A percentile compares a stretch with the other conserved stretches of the same genome.
Evolutionary conservation across 1,140 invertebrate species (phyloP).

Genomic region (Aethina tumida): DNA sequence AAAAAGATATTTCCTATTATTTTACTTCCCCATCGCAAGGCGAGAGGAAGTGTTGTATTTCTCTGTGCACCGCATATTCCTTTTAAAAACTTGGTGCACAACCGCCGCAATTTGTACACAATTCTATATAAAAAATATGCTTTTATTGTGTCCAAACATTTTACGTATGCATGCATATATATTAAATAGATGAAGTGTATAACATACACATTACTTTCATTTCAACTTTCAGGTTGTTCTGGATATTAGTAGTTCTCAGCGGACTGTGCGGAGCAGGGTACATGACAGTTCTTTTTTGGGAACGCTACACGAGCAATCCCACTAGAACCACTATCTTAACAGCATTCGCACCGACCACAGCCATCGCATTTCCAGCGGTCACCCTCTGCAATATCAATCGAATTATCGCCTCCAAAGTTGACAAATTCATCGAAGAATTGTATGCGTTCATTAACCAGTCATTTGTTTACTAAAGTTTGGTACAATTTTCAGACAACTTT

Average conservation of each 20-base stretch:
- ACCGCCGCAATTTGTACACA: no score
- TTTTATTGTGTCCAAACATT: no score
- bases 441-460: constrained; percentile 9
- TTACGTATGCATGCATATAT: no score
- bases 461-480: not conserved
- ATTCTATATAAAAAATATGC: no score
- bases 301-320: constrained; percentile 23
- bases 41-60: no score
- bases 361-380: constrained; percentile 30
- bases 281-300: constrained; percentile 27
- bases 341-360: constrained; percentile 22
- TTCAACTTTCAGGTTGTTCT: constrained; percentile 23
- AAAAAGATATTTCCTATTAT: no score
- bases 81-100: no score
- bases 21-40: no score
- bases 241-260: constrained; percentile 22
- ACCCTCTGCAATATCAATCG: constrained; percentile 29
- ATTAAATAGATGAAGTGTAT: no score
- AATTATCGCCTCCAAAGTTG: constrained; percentile 20
- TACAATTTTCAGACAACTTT: constrained; percentile 13
- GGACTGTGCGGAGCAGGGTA: constrained; percentile 21
- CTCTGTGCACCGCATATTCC: no score
- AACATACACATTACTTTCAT: constrained; percentile 7
- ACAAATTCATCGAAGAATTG: constrained; percentile 16
- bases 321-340: constrained; percentile 27